Evolutionary conservation across 1,140 invertebrate genomes (phyloP).

Genomic region (Drosophila ogumai): DNA sequence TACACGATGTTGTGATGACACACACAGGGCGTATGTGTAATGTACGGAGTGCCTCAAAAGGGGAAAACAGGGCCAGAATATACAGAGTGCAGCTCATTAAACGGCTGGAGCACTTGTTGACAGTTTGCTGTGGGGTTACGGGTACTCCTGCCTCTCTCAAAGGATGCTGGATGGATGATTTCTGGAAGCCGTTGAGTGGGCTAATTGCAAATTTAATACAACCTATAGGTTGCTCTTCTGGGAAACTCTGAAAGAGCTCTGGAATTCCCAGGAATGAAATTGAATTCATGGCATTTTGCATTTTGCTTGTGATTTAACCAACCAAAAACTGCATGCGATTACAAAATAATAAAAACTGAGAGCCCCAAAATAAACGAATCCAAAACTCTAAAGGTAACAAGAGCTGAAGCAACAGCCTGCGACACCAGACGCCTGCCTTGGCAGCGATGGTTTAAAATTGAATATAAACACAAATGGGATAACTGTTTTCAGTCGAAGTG

Average conservation of each 20-base stretch:
- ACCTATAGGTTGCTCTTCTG: background rate
- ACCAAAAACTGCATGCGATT: conserved; percentile 19
- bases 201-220: conserved; percentile 1
- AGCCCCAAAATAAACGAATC: conserved; percentile 13
- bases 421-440: conserved; percentile 24
- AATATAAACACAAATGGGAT: conserved; percentile 29
- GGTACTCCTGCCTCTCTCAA: background rate
- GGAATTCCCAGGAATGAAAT: conserved; percentile 1
- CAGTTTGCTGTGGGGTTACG: background rate
- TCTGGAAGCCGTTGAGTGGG: conserved; percentile 3
- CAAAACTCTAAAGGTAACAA: conserved; percentile 13
- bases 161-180: background rate
- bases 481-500: background rate
- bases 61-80: conserved; percentile 9
- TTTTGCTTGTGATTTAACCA: conserved; percentile 13
- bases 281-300: conserved; percentile 34
- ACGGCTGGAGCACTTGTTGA: conserved; percentile 29
- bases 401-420: conserved; percentile 8
- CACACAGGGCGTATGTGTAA: conserved; percentile 58
- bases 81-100: conserved; percentile 25
- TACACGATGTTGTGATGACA: conserved; percentile 19
- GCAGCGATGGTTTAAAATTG: conserved; percentile 10
- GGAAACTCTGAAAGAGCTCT: background rate
- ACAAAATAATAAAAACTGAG: conserved; percentile 5
- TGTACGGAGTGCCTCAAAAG: conserved; percentile 10